Conservation (phyloP, 1,140 invertebrate genomes). For the Platyscapa corneri region DNA sequence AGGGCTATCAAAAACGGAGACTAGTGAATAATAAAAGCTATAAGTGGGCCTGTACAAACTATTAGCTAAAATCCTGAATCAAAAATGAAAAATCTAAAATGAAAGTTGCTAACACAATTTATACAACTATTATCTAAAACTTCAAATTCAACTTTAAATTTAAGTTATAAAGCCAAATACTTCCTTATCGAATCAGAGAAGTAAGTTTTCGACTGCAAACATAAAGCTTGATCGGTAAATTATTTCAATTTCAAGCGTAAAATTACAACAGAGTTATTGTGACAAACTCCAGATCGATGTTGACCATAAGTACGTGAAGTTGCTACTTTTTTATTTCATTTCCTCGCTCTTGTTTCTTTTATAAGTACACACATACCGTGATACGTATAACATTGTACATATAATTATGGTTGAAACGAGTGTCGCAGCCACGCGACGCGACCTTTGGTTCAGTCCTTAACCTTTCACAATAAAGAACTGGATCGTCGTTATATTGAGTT, state of each 20-base stretch:
- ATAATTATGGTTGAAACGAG: not conserved
- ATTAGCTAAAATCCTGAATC: not conserved
- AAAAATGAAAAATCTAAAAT: conserved; percentile 9
- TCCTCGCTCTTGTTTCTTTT: too few species aligned
- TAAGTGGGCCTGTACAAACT: not conserved
- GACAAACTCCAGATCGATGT: not conserved
- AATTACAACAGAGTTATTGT: not conserved
- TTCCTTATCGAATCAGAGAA: too few species aligned
- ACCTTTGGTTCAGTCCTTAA: not conserved
- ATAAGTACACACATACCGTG: not conserved
- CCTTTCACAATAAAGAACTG: not conserved
- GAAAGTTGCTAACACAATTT: not conserved
- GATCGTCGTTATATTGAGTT: not conserved
- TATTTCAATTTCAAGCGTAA: not conserved
- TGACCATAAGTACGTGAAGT: not conserved
- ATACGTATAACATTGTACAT: not conserved
- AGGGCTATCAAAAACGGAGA: not conserved
- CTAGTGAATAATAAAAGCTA: not conserved
- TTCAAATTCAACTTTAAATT: not conserved
- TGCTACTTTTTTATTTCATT: not conserved
- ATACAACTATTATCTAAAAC: not conserved
- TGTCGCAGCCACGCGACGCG: not conserved
- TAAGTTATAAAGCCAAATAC: not conserved
- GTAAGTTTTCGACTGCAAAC: not conserved
- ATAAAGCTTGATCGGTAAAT: not conserved